phyloP scores from a whole-genome alignment of 2,797 vertebrate species.

The Peromyscus aztecus region DNA sequence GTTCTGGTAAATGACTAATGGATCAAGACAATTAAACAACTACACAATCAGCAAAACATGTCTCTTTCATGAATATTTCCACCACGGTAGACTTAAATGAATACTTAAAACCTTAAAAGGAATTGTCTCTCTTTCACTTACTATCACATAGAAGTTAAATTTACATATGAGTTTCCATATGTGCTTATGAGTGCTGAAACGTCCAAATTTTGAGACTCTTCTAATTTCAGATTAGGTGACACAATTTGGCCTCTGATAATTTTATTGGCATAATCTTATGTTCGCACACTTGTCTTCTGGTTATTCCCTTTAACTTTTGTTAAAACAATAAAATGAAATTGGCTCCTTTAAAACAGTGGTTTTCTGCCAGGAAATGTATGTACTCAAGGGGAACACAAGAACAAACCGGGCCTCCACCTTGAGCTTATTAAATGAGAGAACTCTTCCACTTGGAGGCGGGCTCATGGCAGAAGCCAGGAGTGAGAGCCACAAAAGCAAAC shows the following conservation, averaged over 20 bases:
- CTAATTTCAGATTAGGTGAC: not conserved
- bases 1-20: not conserved
- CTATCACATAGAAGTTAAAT: not conserved
- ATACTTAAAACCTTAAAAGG: not conserved
- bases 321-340: not conserved
- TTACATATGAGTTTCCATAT: not conserved
- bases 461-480: not conserved
- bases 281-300: not conserved
- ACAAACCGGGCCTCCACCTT: not conserved
- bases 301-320: not conserved
- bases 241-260: not conserved
- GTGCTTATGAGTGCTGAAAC: not conserved
- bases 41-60: not conserved
- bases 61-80: not conserved
- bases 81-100: not conserved
- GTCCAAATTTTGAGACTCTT: not conserved
- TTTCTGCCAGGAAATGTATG: constrained; percentile 54
- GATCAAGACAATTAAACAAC: not conserved
- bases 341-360: not conserved
- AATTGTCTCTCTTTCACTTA: not conserved
- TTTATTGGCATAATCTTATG: not conserved
- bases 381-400: not conserved
- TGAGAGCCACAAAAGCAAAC: not conserved
- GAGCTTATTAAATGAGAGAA: not conserved
- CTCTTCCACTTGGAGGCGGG: not conserved